These are phyloP conservation scores for Neosilurus mollespiculum DNA, from an alignment of 2,797 vertebrate species.

Conservation along the genomic window DNA sequence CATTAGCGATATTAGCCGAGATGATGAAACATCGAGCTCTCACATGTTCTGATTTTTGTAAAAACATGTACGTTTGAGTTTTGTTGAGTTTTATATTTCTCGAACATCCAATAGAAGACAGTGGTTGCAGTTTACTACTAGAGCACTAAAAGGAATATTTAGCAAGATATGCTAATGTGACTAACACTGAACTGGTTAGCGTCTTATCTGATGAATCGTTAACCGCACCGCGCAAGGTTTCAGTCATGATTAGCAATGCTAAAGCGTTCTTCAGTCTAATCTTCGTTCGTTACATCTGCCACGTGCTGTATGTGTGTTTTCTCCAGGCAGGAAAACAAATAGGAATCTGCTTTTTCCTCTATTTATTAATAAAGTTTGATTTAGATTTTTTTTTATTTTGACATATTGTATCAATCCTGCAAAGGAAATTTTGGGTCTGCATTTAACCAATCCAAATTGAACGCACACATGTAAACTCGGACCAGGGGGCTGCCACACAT, in stretches of 20 bases:
- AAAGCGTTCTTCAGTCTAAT: neutral
- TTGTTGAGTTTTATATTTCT: neutral
- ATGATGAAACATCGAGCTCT: neutral
- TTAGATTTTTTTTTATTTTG: no score
- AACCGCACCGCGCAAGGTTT: neutral
- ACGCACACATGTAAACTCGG: no score
- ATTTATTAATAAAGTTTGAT: no score
- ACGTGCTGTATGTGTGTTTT: neutral
- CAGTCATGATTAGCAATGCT: neutral
- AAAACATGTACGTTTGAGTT: slow-evolving; percentile 27
- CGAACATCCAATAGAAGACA: neutral
- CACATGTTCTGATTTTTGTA: neutral
- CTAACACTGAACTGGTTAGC: neutral
- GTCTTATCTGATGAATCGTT: neutral
- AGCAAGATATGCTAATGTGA: neutral
- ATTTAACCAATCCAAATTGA: no score
- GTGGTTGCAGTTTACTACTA: neutral
- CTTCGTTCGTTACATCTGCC: neutral
- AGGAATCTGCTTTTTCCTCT: neutral
- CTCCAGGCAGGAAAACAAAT: no score
- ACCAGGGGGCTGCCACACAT: no score
- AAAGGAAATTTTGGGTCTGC: no score
- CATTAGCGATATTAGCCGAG: neutral
- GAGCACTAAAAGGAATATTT: neutral
- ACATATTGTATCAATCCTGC: no score